Evolutionary conservation across 2,113 vertebrate species (phyloP).

Genomic region (Daphoenositta chrysoptera): DNA sequence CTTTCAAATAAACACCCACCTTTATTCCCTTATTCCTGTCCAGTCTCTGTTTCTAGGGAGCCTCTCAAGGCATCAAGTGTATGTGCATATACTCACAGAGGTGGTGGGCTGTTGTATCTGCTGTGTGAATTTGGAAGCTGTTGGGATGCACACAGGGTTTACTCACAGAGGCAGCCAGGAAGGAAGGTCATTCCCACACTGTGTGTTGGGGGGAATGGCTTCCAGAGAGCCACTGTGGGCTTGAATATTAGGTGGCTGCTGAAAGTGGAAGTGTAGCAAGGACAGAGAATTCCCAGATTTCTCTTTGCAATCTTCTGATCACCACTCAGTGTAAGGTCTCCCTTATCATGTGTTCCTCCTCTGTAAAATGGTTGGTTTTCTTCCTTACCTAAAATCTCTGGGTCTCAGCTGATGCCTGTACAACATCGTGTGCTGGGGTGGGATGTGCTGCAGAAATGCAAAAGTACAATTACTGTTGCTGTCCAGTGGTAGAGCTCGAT

Average conservation of each 20-base stretch:
- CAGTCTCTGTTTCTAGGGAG: too few relatives aligned
- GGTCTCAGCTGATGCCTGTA: not conserved
- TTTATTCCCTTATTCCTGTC: too few relatives aligned
- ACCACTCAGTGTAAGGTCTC: not conserved
- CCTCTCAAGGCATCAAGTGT: too few relatives aligned
- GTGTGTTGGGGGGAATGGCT: not conserved
- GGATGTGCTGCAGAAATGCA: not conserved
- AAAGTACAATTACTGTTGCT: not conserved
- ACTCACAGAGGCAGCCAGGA: not conserved
- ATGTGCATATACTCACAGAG: not conserved
- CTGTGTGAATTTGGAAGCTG: not conserved
- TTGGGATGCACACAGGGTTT: not conserved
- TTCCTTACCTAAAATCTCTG: not conserved
- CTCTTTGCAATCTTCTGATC: not conserved
- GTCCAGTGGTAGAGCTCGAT: not conserved
- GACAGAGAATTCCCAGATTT: not conserved
- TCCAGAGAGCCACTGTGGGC: not conserved
- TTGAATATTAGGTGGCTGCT: not conserved
- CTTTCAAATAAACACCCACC: too few relatives aligned
- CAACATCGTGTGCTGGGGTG: rapidly evolving
- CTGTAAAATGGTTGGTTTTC: not conserved
- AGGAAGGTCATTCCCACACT: not conserved
- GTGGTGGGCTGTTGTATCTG: not conserved
- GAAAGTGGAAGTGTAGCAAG: not conserved
- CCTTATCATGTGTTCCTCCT: not conserved